These are phyloP conservation scores for Meiosimyza decipiens DNA, from an alignment of 2,888 invertebrate genomes.

Conservation along the genomic window DNA sequence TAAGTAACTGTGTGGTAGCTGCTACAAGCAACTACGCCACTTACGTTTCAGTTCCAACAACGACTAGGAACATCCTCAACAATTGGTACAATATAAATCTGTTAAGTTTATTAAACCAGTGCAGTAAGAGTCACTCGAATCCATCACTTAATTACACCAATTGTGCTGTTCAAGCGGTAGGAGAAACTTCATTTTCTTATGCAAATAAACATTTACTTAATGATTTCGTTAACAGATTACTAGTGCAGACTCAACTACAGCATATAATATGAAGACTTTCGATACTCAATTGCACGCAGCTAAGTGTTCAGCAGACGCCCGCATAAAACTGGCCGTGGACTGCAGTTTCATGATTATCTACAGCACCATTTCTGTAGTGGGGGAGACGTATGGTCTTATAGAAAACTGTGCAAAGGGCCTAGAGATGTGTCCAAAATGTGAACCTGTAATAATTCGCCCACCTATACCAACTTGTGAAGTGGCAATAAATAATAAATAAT, in stretches of 20 bases:
- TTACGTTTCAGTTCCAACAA: not conserved
- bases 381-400: slow-evolving; percentile 27
- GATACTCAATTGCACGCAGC: slow-evolving; percentile 24
- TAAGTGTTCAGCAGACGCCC: slow-evolving; percentile 2
- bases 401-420: slow-evolving; percentile 25
- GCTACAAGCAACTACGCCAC: slow-evolving; percentile 25
- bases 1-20: not conserved
- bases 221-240: slow-evolving; percentile 17
- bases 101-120: slow-evolving; percentile 18
- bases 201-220: not conserved
- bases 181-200: not conserved
- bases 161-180: slow-evolving; percentile 35
- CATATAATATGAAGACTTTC: slow-evolving; percentile 33
- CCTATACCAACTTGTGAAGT: too few species aligned
- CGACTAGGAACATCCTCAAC: slow-evolving; percentile 10
- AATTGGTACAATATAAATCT: slow-evolving; percentile 22
- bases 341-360: slow-evolving; percentile 34
- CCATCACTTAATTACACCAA: slow-evolving; percentile 17
- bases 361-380: slow-evolving; percentile 6
- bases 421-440: slow-evolving; percentile 23
- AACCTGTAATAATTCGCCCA: not conserved
- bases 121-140: slow-evolving; percentile 12
- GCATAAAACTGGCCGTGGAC: slow-evolving; percentile 29
- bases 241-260: slow-evolving; percentile 19
- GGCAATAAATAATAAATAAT: too few species aligned